These are phyloP conservation scores for Melanogrammus aeglefinus DNA, from an alignment of 2,797 vertebrate species.

Conservation along the genomic window DNA sequence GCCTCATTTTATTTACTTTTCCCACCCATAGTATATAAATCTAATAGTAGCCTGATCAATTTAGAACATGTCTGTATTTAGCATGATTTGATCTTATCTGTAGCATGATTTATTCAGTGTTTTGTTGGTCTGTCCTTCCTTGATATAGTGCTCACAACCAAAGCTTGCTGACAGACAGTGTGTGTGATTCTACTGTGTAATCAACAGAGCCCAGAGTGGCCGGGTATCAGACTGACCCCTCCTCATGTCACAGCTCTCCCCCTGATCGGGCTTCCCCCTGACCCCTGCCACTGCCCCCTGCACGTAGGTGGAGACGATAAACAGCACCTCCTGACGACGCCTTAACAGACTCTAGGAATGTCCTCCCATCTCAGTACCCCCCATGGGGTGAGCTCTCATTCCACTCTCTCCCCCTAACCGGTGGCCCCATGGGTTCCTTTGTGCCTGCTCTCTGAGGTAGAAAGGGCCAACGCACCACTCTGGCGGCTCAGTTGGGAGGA, in stretches of 20 bases:
- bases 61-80: not conserved
- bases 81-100: not conserved
- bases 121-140: not conserved
- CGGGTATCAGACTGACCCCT: not conserved
- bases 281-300: slow-evolving; percentile 11
- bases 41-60: not conserved
- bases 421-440: slow-evolving; percentile 45
- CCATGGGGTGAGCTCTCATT: slow-evolving; percentile 5
- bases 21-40: not conserved
- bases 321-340: too few species aligned
- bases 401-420: slow-evolving; percentile 24
- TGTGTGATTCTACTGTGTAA: not conserved
- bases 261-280: too few species aligned
- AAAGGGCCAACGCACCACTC: slow-evolving; percentile 46
- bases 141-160: not conserved
- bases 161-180: not conserved
- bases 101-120: not conserved
- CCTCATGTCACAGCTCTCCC: too few species aligned
- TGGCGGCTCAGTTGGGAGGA: slow-evolving; percentile 20
- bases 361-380: slow-evolving; percentile 33
- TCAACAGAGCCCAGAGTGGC: too few species aligned
- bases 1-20: not conserved
- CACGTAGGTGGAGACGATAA: slow-evolving; percentile 16
- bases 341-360: not conserved
- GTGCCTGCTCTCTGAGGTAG: slow-evolving; percentile 58